Percentiles rank a stretch among this genome's conserved stretches.
Conservation (phyloP, 1,140 invertebrate species). For the Harpegnathos saltator region DNA sequence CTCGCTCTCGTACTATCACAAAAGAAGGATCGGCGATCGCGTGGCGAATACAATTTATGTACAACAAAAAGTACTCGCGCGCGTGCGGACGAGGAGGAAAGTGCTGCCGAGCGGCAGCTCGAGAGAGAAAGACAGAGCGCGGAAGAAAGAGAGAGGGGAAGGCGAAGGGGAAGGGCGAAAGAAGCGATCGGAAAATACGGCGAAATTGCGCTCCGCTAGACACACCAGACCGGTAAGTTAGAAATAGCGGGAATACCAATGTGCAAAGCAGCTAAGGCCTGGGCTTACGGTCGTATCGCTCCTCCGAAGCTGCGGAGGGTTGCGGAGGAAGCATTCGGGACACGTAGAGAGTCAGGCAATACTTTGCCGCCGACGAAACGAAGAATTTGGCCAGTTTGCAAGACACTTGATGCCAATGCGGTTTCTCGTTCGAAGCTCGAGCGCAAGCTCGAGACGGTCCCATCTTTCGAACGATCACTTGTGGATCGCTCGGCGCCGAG, state of each 20-base stretch:
- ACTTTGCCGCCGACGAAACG: constrained; percentile 76
- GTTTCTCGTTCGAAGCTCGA: constrained; percentile 18
- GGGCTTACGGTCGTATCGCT: constrained; percentile 23
- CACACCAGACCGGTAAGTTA: constrained; percentile 41
- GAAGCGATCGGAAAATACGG: constrained; percentile 53
- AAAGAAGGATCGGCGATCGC: constrained; percentile 58
- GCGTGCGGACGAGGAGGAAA: background rate
- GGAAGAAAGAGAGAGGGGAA: background rate
- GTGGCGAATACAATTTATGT: constrained; percentile 54
- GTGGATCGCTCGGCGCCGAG: constrained; percentile 20
- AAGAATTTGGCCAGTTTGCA: constrained; percentile 75
- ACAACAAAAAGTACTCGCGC: constrained; percentile 40
- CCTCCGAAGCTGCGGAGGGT: constrained; percentile 21
- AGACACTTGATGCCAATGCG: constrained; percentile 32
- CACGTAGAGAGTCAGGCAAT: constrained; percentile 76
- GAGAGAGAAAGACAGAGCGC: background rate
- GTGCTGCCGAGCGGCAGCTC: background rate
- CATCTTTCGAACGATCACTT: constrained; percentile 53
- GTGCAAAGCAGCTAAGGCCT: constrained; percentile 66
- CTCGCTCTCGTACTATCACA: constrained; percentile 6
- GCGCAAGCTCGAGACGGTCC: too few species aligned
- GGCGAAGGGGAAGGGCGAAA: too few species aligned
- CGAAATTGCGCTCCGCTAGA: constrained; percentile 64
- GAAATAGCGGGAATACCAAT: constrained; percentile 77
- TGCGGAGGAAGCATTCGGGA: constrained; percentile 68